phyloP scores from a whole-genome alignment of 2,888 invertebrate genomes.

The Cephus spinipes region DNA sequence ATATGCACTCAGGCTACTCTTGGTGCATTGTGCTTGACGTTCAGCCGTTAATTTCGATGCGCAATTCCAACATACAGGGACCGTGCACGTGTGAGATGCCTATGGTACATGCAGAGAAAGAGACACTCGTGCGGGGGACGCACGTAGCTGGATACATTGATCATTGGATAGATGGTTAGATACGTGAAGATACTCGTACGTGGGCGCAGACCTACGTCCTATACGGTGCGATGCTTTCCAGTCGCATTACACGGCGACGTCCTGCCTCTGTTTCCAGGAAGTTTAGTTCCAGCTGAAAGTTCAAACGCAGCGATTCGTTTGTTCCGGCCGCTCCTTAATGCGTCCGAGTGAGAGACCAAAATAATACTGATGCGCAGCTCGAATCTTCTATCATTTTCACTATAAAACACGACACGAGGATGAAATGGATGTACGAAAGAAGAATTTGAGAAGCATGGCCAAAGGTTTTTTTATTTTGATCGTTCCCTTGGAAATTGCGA shows the following conservation, averaged over 20 bases:
- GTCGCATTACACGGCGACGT: not conserved
- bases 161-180: not conserved
- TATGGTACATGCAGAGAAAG: not conserved
- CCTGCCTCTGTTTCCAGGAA: not conserved
- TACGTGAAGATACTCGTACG: too few relatives aligned
- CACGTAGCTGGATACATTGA: not conserved
- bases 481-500: too few relatives aligned
- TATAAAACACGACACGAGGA: too few relatives aligned
- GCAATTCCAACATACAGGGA: constrained; percentile 7
- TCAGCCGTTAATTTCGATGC: constrained; percentile 24
- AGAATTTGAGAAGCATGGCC: too few relatives aligned
- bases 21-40: constrained; percentile 19
- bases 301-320: not conserved
- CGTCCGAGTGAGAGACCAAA: too few relatives aligned
- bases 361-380: too few relatives aligned
- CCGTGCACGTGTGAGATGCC: not conserved
- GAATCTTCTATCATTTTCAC: too few relatives aligned
- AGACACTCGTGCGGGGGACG: not conserved
- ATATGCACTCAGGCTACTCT: constrained; percentile 1
- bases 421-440: too few relatives aligned
- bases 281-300: not conserved
- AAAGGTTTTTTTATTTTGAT: not conserved
- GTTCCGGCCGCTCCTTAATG: not conserved
- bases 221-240: not conserved
- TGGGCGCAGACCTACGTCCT: too few relatives aligned